Evolutionary conservation across 2,113 vertebrate species (phyloP), one percentile per base, ranked within the genome.

Genomic region (Bubo blakistoni): DNA sequence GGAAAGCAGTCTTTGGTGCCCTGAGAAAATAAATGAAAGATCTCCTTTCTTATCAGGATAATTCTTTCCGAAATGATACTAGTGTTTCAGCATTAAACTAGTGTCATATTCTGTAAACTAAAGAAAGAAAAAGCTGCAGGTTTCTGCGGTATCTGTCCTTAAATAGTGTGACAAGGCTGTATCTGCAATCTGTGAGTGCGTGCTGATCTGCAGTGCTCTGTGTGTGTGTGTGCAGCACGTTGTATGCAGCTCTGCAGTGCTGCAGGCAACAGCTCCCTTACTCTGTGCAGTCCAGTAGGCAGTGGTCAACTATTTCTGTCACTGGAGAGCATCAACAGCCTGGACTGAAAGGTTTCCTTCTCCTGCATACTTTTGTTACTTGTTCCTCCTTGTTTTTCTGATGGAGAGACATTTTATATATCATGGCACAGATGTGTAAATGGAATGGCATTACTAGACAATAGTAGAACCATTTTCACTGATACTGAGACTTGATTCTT

Each of bases 161-260:
- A 80, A 9, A 27, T 7, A 38, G 44, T 11, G 17, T 0, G 1
- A 12, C 1, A 20, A 86, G 59, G 13, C 63, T 71, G 16, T 57
- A 26, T 89, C 87, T 92, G 73, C 71, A 18, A 79, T 74, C 49
- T 4, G 3, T 51, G 49, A 72, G 47, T 11, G 29, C 44, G 52
- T 58, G 78, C 54, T 57, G 42, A 15, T 94, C 91, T 96, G 87
- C 92, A 86, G 63, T 93, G 74, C 88, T 80, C 88, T 80, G 58
- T 26, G 67, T 16, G 78, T 47, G 85, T 88, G 80, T 2, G 2
- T 32, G 44, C 86, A 94, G 89, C 54, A 8, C 69, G 59, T 55
- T 1, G 3, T 49, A 3, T 32, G 47, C 78, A 81, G 62, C 66
- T 94, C 94, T 95, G 92, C 90, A 78, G 82, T 79, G 73, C 69